A percentile compares a stretch with the other conserved stretches of the same genome.
Conservation (phyloP, 2,797 vertebrate species). For the Moxostoma hubbsi region DNA sequence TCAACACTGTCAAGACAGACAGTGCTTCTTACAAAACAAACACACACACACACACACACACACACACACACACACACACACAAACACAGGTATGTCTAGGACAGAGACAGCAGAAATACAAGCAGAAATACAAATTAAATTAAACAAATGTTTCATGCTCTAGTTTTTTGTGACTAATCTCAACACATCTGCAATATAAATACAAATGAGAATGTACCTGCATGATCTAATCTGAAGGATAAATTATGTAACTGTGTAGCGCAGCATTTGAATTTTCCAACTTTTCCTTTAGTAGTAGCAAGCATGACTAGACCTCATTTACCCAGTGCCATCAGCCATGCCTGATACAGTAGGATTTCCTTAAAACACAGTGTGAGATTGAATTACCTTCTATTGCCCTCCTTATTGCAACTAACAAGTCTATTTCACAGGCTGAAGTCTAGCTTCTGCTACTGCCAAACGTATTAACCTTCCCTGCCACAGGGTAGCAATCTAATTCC, state of each 20-base stretch:
- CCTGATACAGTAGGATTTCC: constrained; percentile 49
- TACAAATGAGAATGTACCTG: neutral
- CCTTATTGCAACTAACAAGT: constrained; percentile 60
- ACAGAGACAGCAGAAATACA: neutral
- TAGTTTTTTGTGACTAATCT: too few species aligned
- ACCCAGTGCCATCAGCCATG: constrained; percentile 52
- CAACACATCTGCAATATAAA: neutral
- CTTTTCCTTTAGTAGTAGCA: constrained; percentile 19
- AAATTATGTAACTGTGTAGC: constrained; percentile 13
- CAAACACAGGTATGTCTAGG: neutral
- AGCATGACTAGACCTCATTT: constrained; percentile 45
- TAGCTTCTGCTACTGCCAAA: constrained; percentile 46
- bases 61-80: too few species aligned
- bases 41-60: too few species aligned
- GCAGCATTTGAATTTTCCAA: constrained; percentile 25
- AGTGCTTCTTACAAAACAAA: neutral
- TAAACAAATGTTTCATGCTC: neutral
- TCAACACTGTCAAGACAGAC: neutral
- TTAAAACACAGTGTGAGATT: constrained; percentile 61
- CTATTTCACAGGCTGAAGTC: constrained; percentile 57
- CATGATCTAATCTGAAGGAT: constrained; percentile 14
- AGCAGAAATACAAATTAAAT: neutral
- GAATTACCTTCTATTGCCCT: constrained; percentile 60
- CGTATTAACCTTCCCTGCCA: constrained; percentile 55
- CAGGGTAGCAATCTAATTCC: constrained; percentile 37